phyloP scores from a whole-genome alignment of 1,140 invertebrate species.

The Hypothenemus hampei region DNA sequence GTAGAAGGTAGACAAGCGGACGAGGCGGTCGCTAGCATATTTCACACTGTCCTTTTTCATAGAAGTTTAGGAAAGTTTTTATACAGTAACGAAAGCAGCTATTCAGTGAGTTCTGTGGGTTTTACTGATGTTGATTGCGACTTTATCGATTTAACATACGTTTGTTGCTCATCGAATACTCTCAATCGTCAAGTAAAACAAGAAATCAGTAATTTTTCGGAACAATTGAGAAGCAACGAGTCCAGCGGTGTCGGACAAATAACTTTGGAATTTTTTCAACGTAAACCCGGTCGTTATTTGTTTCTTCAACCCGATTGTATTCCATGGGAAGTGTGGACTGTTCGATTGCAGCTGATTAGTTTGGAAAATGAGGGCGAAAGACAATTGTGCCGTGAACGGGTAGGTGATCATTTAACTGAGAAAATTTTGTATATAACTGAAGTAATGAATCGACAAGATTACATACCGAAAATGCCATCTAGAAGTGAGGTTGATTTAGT shows the following conservation, averaged over 20 bases:
- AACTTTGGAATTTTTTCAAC: conserved; percentile 92
- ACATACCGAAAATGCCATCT: conserved; percentile 91
- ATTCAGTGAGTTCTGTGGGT: conserved; percentile 90
- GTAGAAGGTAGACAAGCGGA: conserved; percentile 92
- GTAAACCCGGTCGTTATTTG: conserved; percentile 81
- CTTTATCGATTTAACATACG: conserved; percentile 96
- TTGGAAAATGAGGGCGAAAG: conserved; percentile 83
- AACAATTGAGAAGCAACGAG: conserved; percentile 72
- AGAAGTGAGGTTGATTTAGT: conserved; percentile 87
- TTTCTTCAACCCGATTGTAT: conserved; percentile 80
- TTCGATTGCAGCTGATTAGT: conserved; percentile 82
- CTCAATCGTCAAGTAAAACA: conserved; percentile 70
- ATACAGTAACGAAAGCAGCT: conserved; percentile 89
- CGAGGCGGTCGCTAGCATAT: conserved; percentile 89
- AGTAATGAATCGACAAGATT: conserved; percentile 92
- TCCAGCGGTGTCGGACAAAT: conserved; percentile 77
- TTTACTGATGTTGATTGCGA: conserved; percentile 95
- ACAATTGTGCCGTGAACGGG: conserved; percentile 79
- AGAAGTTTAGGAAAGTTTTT: conserved; percentile 92
- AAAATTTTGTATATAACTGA: conserved; percentile 92
- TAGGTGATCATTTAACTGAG: conserved; percentile 87
- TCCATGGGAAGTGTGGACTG: conserved; percentile 97
- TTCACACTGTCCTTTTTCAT: conserved; percentile 93
- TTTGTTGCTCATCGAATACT: conserved; percentile 80
- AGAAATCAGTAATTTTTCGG: conserved; percentile 82